Evolutionary conservation across 37 sponge, comb jelly and placozoan genomes (phyloP), one percentile per base, ranked within the genome.

Genomic region (Haliclona indistincta): DNA sequence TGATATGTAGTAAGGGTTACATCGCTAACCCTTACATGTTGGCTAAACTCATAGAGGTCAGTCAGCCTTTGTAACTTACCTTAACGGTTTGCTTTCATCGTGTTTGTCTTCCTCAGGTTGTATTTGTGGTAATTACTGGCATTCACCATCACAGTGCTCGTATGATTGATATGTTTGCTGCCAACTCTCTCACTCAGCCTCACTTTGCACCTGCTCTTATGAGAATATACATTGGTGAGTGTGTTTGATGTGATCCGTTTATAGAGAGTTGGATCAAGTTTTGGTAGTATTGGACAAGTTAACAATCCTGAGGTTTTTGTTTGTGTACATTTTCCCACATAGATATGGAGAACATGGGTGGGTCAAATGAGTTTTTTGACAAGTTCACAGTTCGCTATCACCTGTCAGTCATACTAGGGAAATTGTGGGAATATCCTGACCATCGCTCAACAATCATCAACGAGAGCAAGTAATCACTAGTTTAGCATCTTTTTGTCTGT

Each of bases 371-470:
- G 85, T 97, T 97, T 60, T 97, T 78, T 53, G 98, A 97, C 84
- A 97, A 97, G 88, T 97, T 97, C 78, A 81, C 78, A n/a, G 89
- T 91, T 2, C 89, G 98, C 26, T 94, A 97, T 54, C 98, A 97
- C 73, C 75, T 94, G 39, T 85, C 87, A 30, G 88, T 88, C 17
- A 79, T 97, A 34, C 56, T 94, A 58, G 77, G 67, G 32, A 75
- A 83, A 47, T 78, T 97, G 54, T 97, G 98, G 98, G 64, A 76
- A 4, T 63, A 71, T 43, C 81, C 82, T 1, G 52, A 47, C 20
- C 93, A 93, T 53, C 68, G 63, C 1, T 30, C 8, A 36, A 30
- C 77, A 56, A 79, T 88, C 35, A 43, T 84, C 11, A 22, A 26
- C 8, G 81, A 80, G 62, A 81, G 89, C 75, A 68, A 53, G 82